Evolutionary conservation across 2,113 vertebrate species (phyloP), one percentile per base, ranked within the genome.

Genomic region (Heterotis niloticus): DNA sequence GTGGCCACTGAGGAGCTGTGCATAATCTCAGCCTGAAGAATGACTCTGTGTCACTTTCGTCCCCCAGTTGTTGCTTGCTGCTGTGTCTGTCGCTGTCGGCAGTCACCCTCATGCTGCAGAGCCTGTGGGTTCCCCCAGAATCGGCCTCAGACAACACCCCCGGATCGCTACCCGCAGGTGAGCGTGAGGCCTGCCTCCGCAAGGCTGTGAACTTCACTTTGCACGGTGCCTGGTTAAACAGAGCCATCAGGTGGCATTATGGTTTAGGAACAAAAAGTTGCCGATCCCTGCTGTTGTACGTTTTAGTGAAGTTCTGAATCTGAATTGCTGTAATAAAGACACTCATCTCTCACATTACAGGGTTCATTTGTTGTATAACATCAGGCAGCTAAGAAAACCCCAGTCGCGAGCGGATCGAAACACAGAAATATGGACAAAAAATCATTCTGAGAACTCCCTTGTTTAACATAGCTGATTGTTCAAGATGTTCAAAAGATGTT

Each of bases 61-160:
- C 79, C 83, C 84, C 84, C 87, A 91, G 90, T 78, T 87, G 90
- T 18, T 92, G 89, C 76, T 79, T 92, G 82, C 73, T 90, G 83
- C 79, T 91, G 54, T 90, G 88, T 28, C 81, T 92, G 79, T 85
- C 84, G 64, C 71, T 89, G 75, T 91, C 88, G 24, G 72, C 84
- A 70, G 26, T 87, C 72, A 88, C 87, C 44, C 79, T 91, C 78
- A 84, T 92, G 79, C 85, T 92, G 0, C 90, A 91, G 85, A 87
- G 82, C 77, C 83, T 91, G 60, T 90, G 86, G 89, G 80, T 91
- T 51, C 91, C 89, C 0, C 72, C 75, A 4, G 87, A 90, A 78
- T 79, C 79, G 20, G 73, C 82, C 51, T 67, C 23, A 1, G 82
- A 85, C 14, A 83, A 85, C 66, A 75, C 81, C 67, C 80, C 81